Base-by-base conservation (phyloP, 2,888 invertebrate species). In the Argynnis bischoffii region DNA sequence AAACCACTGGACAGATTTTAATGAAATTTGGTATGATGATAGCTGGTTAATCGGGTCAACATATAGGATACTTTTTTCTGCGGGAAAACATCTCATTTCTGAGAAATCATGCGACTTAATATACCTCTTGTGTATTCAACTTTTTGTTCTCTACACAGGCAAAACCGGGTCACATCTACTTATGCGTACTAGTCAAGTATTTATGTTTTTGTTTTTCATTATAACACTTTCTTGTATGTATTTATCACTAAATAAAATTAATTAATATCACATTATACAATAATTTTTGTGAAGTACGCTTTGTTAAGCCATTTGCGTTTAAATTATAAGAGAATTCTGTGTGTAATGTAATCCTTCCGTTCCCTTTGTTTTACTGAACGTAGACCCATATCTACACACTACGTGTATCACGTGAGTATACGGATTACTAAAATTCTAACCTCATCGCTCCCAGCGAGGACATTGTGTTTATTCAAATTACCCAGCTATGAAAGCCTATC, bases 401-500 rank as follows among this genome's bases (percentile, higher is more conserved):
- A 11, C 15, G 31, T 21, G 35, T 48, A 48, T n/a, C 48, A 59
- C 48, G 47, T 59, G 48, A 59, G 48, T 59, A 48, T 59, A 59
- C 59, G 48, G 48, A 59, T 59, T 59, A 59, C 26, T 21, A 48
- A 59, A 59, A 48, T 48, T 59, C 48, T 59, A 59, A 59, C 48
- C 59, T 59, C 59, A 48, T 48, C 59, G 59, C 59, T 47, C 59
- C 48, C 47, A 59, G 59, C 59, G 48, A 59, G 59, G 59, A 59
- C 59, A 59, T 59, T 59, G 48, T 59, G 48, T 31, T 59, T 47
- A 59, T 59, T 59, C 47, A 59, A 48, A 59, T 59, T 59, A 59
- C 13, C n/a, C 48, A 26, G 59, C 48, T 59, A 59, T 48, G 48
- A 48, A 59, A 48, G 26, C 13, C 59, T 59, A 59, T 48, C 26